A percentile compares a stretch with the other conserved stretches of the same genome.
Conservation (phyloP, 2,888 invertebrate genomes). For the Ariolimax columbianus region DNA sequence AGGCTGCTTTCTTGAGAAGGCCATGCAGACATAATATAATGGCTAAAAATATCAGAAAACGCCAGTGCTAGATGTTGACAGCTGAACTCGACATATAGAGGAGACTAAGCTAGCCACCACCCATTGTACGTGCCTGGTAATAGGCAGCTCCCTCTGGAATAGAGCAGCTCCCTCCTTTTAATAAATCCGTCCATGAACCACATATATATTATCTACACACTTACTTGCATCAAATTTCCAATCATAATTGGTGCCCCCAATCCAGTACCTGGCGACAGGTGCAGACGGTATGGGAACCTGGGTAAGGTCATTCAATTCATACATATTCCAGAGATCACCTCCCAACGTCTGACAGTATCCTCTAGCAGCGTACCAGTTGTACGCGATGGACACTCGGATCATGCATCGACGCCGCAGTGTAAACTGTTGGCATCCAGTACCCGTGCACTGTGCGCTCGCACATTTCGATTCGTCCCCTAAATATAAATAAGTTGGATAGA, state of each 20-base stretch:
- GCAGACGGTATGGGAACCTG: constrained; percentile 41
- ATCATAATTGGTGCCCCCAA: constrained; percentile 56
- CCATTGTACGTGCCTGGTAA: too few species aligned
- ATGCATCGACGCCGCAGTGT: constrained; percentile 48
- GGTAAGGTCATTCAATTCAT: constrained; percentile 50
- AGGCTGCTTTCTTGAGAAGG: too few species aligned
- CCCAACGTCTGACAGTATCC: constrained; percentile 47
- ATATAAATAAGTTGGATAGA: too few species aligned
- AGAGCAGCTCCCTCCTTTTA: too few species aligned
- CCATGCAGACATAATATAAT: too few species aligned
- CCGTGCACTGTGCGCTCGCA: constrained; percentile 10
- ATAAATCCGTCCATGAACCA: too few species aligned
- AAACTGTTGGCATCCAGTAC: constrained; percentile 23
- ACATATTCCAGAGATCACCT: constrained; percentile 55
- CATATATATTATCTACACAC: too few species aligned
- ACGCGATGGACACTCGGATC: constrained; percentile 36
- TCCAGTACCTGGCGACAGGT: constrained; percentile 52
- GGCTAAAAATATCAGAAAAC: too few species aligned
- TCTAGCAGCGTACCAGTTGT: constrained; percentile 55
- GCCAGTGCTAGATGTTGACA: too few species aligned
- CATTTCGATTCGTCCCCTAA: constrained; percentile 36
- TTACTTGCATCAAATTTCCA: constrained; percentile 52
- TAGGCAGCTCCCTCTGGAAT: too few species aligned
- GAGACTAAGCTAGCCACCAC: too few species aligned
- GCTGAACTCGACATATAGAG: too few species aligned